Evolutionary conservation across 2,888 invertebrate species (phyloP).

Genomic region (Microctonus brassicae): DNA sequence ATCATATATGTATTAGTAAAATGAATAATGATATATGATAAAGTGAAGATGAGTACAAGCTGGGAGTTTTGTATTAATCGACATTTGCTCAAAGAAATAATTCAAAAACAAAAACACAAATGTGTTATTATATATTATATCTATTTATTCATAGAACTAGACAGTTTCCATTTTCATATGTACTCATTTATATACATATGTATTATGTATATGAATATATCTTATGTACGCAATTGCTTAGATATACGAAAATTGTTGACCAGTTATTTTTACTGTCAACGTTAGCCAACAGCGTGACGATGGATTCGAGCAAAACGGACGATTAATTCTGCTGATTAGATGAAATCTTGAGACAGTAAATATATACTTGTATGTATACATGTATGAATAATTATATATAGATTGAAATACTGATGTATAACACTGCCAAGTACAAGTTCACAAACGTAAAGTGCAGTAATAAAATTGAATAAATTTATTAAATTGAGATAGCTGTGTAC

Average conservation of each 20-base stretch:
- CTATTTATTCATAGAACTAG: conserved; percentile 39
- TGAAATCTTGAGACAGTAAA: neutral
- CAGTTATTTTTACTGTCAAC: conserved; percentile 54
- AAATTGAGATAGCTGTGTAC: too few species aligned
- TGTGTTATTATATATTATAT: neutral
- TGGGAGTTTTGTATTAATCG: conserved; percentile 38
- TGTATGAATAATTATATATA: neutral
- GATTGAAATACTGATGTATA: neutral
- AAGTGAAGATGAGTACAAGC: too few species aligned
- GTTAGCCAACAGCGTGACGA: conserved; percentile 54
- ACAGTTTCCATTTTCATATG: conserved; percentile 47
- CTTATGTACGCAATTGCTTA: conserved; percentile 17
- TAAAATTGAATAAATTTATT: neutral
- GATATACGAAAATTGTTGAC: conserved; percentile 49
- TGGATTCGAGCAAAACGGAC: conserved; percentile 54
- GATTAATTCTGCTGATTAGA: conserved; percentile 59
- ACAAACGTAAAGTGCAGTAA: neutral
- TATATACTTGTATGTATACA: neutral
- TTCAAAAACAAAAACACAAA: neutral
- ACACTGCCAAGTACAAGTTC: neutral
- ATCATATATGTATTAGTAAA: too few species aligned
- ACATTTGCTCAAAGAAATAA: conserved; percentile 36
- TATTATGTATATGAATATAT: conserved; percentile 6
- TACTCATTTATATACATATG: conserved; percentile 27
- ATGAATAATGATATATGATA: too few species aligned